A percentile compares a stretch with the other conserved stretches of the same genome.
Conservation (phyloP, 2,797 vertebrate species). For the Telmatherina bonti region DNA sequence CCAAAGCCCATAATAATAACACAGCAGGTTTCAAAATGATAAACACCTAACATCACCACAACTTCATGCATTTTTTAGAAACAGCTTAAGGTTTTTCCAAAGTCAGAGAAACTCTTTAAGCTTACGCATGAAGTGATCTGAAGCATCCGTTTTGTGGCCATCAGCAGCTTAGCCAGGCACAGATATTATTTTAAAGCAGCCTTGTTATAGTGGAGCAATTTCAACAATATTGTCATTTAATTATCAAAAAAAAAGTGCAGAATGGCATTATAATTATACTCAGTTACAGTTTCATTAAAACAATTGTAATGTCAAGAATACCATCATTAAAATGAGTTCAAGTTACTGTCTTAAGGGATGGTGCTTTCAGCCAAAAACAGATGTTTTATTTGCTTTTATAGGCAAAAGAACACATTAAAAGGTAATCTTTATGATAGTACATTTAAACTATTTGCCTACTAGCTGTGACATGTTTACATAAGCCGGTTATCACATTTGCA, state of each 20-base stretch:
- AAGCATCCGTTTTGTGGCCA: not conserved
- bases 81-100: not conserved
- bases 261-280: not conserved
- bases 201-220: not conserved
- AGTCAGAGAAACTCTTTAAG: not conserved
- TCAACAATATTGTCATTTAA: not conserved
- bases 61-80: not conserved
- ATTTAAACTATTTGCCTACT: constrained; percentile 8
- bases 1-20: not conserved
- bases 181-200: not conserved
- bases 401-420: not conserved
- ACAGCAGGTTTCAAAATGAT: not conserved
- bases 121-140: not conserved
- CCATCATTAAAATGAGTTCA: not conserved
- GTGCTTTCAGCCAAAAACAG: not conserved
- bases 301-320: not conserved
- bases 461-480: constrained; percentile 21
- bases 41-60: not conserved
- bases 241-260: not conserved
- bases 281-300: not conserved
- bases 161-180: constrained; percentile 7
- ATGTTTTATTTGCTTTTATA: constrained; percentile 3
- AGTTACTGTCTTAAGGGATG: not conserved
- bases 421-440: not conserved
- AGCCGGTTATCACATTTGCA: constrained; percentile 13